These are phyloP conservation scores for Noctua janthe DNA, from an alignment of 2,888 invertebrate genomes.

Conservation along the genomic window DNA sequence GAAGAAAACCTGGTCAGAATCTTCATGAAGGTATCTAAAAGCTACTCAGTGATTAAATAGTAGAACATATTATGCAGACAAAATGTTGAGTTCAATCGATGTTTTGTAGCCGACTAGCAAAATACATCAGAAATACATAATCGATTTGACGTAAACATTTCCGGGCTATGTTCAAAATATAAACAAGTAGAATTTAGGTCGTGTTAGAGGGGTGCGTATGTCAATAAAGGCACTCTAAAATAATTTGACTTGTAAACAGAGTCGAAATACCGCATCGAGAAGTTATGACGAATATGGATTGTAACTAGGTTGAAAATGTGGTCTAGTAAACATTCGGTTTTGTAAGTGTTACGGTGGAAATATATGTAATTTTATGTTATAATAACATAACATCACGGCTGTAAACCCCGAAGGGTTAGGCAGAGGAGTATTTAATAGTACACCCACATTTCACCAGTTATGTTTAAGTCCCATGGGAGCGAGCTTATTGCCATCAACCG, in stretches of 20 bases:
- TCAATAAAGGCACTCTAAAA: conserved; percentile 56
- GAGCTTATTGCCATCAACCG: no score
- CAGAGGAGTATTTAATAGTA: no score
- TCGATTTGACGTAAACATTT: conserved; percentile 31
- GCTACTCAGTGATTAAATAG: not conserved
- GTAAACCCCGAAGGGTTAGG: no score
- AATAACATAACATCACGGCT: no score
- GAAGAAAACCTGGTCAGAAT: not conserved
- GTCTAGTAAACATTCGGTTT: not conserved
- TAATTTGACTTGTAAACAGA: conserved; percentile 53
- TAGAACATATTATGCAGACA: not conserved
- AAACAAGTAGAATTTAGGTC: conserved; percentile 48
- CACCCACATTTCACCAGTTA: no score
- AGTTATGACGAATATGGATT: conserved; percentile 19
- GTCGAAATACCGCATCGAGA: not conserved
- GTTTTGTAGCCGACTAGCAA: conserved; percentile 8
- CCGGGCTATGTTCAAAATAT: conserved; percentile 23
- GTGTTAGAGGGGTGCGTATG: conserved; percentile 41
- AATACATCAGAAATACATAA: conserved; percentile 28
- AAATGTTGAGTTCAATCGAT: conserved; percentile 6
- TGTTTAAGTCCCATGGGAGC: no score
- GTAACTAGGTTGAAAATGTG: conserved; percentile 13
- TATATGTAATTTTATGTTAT: not conserved
- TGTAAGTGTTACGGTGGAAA: not conserved
- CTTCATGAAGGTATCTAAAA: not conserved